Percentiles rank a stretch among this genome's conserved stretches.
Evolutionary conservation across 1,140 invertebrate species (phyloP).

Genomic region (Papilio polyxenes): DNA sequence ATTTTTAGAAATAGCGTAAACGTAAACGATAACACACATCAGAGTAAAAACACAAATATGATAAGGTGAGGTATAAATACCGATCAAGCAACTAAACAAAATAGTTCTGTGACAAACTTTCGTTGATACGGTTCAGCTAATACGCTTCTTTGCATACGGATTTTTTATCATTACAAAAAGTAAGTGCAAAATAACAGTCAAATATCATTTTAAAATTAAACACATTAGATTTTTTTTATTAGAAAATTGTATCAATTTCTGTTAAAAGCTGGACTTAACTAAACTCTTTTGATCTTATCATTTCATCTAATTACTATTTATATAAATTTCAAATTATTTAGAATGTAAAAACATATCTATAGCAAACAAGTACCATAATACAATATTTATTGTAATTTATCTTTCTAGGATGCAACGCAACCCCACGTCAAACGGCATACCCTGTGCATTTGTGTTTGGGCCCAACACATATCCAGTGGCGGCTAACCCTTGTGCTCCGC

Average conservation of each 20-base stretch:
- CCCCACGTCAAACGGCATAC: neutral
- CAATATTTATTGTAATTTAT: neutral
- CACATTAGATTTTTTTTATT: no score
- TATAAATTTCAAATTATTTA: no score
- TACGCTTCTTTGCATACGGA: neutral
- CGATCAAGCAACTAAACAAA: neutral
- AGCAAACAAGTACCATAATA: neutral
- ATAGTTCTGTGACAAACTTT: slow-evolving; percentile 4
- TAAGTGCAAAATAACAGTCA: neutral
- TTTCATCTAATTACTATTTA: no score
- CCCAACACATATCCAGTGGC: neutral
- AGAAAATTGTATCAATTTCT: no score
- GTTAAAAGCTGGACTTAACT: no score
- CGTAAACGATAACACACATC: neutral
- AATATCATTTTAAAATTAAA: neutral
- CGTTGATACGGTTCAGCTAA: neutral
- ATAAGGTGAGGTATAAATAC: slow-evolving; percentile 12
- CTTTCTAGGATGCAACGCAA: slow-evolving; percentile 14
- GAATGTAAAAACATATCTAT: neutral
- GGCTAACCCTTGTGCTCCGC: slow-evolving; percentile 11
- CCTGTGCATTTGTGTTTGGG: neutral
- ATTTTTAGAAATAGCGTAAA: slow-evolving; percentile 13
- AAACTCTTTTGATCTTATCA: no score
- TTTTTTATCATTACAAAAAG: neutral
- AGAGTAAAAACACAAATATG: neutral